Evolutionary conservation across 2,888 invertebrate species (phyloP), one percentile per base, ranked within the genome.

Genomic region (Cephus spinipes): DNA sequence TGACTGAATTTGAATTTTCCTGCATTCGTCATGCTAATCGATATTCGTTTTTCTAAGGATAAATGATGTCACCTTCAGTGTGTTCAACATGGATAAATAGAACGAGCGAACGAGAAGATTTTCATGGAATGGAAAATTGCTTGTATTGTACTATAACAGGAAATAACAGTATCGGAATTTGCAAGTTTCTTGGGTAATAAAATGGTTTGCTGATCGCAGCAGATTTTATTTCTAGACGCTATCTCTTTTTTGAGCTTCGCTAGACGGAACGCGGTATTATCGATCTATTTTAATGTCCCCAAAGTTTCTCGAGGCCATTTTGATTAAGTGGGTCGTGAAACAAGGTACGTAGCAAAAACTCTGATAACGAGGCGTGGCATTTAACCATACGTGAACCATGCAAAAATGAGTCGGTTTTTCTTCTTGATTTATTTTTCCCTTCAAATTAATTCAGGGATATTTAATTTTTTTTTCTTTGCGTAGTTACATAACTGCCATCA

Each of bases 1-100:
- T 71, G 30, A 71, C 31, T 71, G 30, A 23, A 71, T 76, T 76
- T 68, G 11, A 36, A 12, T 68, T 33, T 34, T 76, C 69, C 15
- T 31, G 40, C 11, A 31, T 77, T 73, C 55, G 11, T 55, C n/a
- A 32, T 73, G 68, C 23, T 55, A 55, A 55, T 55, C 55, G 55
- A 55, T 55, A 55, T 55, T 55, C 55, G 9, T 1, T 23, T 55
- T 23, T 55, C 23, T 23, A 9, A 55, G 6, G 9, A 55, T 23
- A 55, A 55, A 23, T 23, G 23, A 55, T 55, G 23, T 55, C 6
- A 55, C 23, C 55, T 23, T 55, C 55, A 9, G 55, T 55, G 55
- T 23, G 9, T 55, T 55, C 23, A 55, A 55, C 55, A 23, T 9
- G 23, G 23, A 15, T 55, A 55, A 55, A 55, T 23, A 55, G 40